A percentile compares a stretch with the other conserved stretches of the same genome.
Conservation (phyloP, 2,113 vertebrate genomes). For the Ammospiza nelsoni region DNA sequence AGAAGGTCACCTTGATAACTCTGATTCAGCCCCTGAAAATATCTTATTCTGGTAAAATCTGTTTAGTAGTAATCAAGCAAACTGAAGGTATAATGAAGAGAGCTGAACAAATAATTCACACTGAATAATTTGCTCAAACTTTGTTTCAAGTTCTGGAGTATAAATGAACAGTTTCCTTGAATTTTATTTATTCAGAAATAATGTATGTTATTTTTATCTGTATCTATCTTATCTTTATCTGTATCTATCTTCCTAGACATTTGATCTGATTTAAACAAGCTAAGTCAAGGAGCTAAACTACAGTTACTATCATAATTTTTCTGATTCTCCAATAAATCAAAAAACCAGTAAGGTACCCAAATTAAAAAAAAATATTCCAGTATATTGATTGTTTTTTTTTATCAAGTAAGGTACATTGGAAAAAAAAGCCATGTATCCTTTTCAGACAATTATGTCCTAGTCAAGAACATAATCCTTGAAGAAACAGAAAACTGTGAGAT, state of each 20-base stretch:
- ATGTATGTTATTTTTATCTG: background rate
- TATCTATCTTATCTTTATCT: background rate
- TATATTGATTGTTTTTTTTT: background rate
- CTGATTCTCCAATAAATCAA: background rate
- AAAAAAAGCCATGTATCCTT: background rate
- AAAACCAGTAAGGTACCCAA: background rate
- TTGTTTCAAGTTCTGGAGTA: background rate
- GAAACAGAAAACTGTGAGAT: background rate
- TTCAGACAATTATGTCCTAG: background rate
- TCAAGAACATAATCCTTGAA: background rate
- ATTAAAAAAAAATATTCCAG: background rate
- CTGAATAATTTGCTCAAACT: slow-evolving; percentile 57
- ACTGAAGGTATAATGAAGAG: slow-evolving; percentile 33
- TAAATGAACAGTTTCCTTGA: background rate
- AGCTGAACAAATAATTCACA: slow-evolving; percentile 66
- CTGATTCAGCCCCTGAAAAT: background rate
- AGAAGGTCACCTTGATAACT: background rate
- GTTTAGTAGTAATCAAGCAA: slow-evolving; percentile 53
- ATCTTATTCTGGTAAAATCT: background rate
- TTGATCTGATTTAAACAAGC: background rate
- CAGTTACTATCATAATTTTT: background rate
- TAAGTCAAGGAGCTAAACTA: background rate
- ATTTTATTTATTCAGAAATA: slow-evolving; percentile 36
- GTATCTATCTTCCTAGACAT: background rate
- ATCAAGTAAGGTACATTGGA: background rate